Conservation (phyloP, 2,888 invertebrate species). For the Nemurella pictetii region DNA sequence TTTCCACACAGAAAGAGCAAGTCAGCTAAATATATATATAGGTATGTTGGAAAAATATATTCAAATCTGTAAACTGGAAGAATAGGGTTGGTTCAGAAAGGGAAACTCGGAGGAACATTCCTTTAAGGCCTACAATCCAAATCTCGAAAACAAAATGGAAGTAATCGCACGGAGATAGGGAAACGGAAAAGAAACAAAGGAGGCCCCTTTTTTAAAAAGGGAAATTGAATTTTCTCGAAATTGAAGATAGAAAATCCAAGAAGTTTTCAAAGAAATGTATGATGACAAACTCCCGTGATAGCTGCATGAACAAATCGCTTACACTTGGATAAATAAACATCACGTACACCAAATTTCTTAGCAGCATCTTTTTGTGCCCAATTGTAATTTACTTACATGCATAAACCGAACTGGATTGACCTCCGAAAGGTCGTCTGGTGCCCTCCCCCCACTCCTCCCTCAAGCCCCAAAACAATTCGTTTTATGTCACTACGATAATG, state of each 20-base stretch:
- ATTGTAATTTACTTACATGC: too few species aligned
- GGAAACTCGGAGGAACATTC: not conserved
- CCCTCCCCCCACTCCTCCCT: not conserved
- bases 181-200: not conserved
- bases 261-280: not conserved
- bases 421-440: too few species aligned
- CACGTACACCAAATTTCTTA: not conserved
- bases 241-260: constrained; percentile 6
- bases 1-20: not conserved
- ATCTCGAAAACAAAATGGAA: constrained; percentile 15
- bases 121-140: constrained; percentile 4
- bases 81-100: not conserved
- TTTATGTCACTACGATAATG: not conserved
- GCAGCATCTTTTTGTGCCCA: not conserved
- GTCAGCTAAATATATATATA: too few species aligned
- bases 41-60: not conserved
- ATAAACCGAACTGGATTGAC: not conserved
- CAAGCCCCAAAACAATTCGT: not conserved
- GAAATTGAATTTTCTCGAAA: constrained; percentile 20
- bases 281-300: constrained; percentile 1
- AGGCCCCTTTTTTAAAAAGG: not conserved
- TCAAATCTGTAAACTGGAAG: constrained; percentile 7
- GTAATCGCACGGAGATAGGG: constrained; percentile 11
- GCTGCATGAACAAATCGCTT: not conserved
- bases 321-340: not conserved